Conservation (phyloP, 2,888 invertebrate genomes). For the Halocaridina rubra region DNA sequence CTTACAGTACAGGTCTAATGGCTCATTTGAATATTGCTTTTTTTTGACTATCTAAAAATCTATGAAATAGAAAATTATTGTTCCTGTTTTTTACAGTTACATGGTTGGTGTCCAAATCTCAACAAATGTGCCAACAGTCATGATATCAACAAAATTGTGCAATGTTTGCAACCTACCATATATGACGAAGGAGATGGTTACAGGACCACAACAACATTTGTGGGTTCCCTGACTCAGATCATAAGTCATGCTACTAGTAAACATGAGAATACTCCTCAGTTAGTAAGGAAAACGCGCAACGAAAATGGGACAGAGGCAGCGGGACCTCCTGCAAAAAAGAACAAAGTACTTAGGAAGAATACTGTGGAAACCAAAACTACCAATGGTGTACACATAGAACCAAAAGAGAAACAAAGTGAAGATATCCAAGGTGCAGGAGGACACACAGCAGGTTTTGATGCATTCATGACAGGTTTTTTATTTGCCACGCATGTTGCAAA, state of each 20-base stretch:
- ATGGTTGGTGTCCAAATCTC: constrained; percentile 69
- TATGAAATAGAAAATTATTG: too few species aligned
- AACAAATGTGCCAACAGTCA: constrained; percentile 67
- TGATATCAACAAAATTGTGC: constrained; percentile 68
- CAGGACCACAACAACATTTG: neutral
- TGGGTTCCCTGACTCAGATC: constrained; percentile 21
- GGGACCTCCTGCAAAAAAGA: neutral
- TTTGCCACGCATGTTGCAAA: constrained; percentile 66
- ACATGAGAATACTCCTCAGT: neutral
- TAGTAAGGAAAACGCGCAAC: neutral
- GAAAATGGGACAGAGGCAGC: neutral
- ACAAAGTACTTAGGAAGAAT: neutral
- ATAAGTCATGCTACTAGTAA: constrained; percentile 5
- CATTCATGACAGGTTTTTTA: constrained; percentile 70
- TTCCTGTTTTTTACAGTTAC: constrained; percentile 58
- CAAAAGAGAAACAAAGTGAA: neutral
- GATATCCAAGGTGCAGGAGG: constrained; percentile 63
- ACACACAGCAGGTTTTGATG: constrained; percentile 70
- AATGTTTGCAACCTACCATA: constrained; percentile 12
- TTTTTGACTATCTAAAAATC: too few species aligned
- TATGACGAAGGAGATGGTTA: constrained; percentile 20
- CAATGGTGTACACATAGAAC: neutral
- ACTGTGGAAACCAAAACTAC: neutral
- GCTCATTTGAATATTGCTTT: too few species aligned
- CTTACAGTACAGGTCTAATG: too few species aligned